Conservation (phyloP, 30 jellyfish, hydroid and myxozoan species). For the Aurelia sp. region DNA sequence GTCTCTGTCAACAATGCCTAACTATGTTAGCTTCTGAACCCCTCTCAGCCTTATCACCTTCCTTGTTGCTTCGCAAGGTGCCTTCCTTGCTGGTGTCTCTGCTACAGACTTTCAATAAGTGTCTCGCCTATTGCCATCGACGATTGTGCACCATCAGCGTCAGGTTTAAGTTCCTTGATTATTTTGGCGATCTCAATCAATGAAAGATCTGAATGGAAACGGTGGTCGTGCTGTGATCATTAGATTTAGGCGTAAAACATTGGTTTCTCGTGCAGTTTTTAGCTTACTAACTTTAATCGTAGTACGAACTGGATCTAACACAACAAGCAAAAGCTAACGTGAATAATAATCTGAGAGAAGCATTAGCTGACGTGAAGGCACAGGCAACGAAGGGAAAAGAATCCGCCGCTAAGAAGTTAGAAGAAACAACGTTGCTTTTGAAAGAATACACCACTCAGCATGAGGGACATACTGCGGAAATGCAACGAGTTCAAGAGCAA, state of each 20-base stretch:
- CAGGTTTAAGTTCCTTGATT: too few species aligned
- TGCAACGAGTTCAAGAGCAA: constrained; percentile 21
- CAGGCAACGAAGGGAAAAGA: constrained; percentile 37
- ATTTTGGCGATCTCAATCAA: too few species aligned
- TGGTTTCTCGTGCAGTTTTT: not conserved
- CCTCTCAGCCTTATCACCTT: not conserved
- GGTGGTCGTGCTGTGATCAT: not conserved
- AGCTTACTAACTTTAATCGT: not conserved
- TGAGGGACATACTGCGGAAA: constrained; percentile 1
- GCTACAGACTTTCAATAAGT: not conserved
- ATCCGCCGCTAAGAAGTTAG: not conserved
- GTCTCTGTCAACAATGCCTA: too few species aligned
- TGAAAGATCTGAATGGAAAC: too few species aligned
- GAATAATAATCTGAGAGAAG: constrained; percentile 15
- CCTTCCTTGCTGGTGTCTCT: not conserved
- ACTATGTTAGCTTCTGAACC: too few species aligned
- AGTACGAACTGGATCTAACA: constrained; percentile 11
- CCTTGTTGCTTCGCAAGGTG: not conserved
- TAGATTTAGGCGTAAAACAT: not conserved
- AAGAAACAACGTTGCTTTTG: not conserved
- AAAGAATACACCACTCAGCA: not conserved
- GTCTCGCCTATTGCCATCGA: not conserved
- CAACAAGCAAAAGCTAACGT: constrained; percentile 32
- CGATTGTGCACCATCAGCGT: not conserved
- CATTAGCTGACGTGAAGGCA: not conserved